Evolutionary conservation across 1,140 invertebrate genomes (phyloP).

Genomic region (Gryllus bimaculatus): DNA sequence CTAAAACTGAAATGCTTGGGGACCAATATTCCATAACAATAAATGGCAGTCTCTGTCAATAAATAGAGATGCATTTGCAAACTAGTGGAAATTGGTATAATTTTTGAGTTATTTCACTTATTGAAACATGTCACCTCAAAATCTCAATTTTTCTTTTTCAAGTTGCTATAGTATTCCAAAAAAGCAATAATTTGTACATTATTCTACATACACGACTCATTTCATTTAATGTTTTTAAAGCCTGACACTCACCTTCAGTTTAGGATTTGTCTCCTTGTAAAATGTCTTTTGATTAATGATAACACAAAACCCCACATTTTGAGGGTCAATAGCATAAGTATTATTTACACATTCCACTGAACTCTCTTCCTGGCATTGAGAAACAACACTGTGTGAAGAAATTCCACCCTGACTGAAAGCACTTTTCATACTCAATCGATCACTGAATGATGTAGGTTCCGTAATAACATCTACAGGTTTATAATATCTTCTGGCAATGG

Average conservation of each 20-base stretch:
- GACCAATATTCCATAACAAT: too few species aligned
- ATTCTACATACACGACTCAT: too few species aligned
- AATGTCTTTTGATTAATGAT: conserved; percentile 20
- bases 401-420: background rate
- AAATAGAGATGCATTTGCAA: too few species aligned
- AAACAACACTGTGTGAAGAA: conserved; percentile 11
- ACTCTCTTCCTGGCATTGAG: background rate
- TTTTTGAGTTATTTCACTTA: too few species aligned
- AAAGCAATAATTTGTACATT: too few species aligned
- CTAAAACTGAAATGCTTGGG: too few species aligned
- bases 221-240: too few species aligned
- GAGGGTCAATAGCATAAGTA: conserved; percentile 9
- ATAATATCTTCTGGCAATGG: background rate
- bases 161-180: too few species aligned
- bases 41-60: too few species aligned
- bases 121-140: too few species aligned
- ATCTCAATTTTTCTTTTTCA: too few species aligned
- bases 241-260: background rate
- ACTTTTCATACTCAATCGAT: background rate
- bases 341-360: background rate
- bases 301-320: conserved; percentile 16
- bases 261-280: conserved; percentile 9
- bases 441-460: background rate
- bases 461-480: background rate
- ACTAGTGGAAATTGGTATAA: too few species aligned